A percentile compares a stretch with the other conserved stretches of the same genome.
Conservation (phyloP, 2,113 vertebrate species). For the Oryzias javanicus region DNA sequence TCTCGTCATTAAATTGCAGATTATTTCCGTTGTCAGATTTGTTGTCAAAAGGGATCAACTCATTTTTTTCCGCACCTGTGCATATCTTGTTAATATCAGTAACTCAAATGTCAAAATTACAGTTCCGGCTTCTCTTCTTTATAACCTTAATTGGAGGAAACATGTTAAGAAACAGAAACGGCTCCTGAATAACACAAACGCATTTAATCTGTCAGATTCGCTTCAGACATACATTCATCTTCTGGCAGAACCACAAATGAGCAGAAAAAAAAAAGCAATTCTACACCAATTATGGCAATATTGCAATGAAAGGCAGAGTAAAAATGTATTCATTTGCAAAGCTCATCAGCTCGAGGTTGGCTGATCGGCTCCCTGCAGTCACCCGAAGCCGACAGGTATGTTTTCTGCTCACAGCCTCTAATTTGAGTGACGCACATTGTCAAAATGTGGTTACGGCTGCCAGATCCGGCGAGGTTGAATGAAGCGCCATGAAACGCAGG, state of each 20-base stretch:
- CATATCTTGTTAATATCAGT: no score
- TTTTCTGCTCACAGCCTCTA: slow-evolving; percentile 14
- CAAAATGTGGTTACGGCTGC: slow-evolving; percentile 14
- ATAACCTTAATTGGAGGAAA: slow-evolving; percentile 13
- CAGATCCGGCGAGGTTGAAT: slow-evolving; percentile 23
- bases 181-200: background rate
- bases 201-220: slow-evolving; percentile 44
- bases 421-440: slow-evolving; percentile 32
- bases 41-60: no score
- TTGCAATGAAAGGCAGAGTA: slow-evolving; percentile 21
- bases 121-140: background rate
- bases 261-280: slow-evolving; percentile 31
- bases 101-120: no score
- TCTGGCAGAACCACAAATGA: slow-evolving; percentile 14
- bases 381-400: slow-evolving; percentile 20
- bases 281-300: slow-evolving; percentile 39
- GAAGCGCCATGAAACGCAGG: background rate
- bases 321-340: slow-evolving; percentile 17
- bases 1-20: no score
- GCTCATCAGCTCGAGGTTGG: slow-evolving; percentile 31
- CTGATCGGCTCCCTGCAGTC: slow-evolving; percentile 8
- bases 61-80: no score
- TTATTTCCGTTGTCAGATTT: no score
- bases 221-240: slow-evolving; percentile 51
- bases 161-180: background rate